Conservation (phyloP, 2,797 vertebrate species). For the Trichosurus vulpecula region DNA sequence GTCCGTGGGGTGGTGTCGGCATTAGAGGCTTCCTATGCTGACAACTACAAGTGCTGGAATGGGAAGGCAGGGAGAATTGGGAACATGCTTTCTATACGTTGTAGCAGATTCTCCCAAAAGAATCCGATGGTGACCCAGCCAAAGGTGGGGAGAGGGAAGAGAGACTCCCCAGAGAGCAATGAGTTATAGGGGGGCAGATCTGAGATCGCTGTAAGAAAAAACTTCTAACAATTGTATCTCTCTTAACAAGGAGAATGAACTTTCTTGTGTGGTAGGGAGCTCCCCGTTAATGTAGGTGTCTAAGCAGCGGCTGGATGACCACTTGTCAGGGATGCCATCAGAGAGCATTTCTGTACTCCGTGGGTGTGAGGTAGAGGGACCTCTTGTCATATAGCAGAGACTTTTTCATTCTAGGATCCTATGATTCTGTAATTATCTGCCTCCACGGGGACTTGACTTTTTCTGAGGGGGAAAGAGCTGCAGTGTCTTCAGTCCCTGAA, state of each 20-base stretch:
- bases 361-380: not conserved
- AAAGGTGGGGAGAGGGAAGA: not conserved
- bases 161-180: not conserved
- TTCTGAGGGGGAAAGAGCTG: not conserved
- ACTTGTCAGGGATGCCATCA: not conserved
- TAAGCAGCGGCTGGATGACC: not conserved
- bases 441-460: not conserved
- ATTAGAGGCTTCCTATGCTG: not conserved
- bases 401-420: not conserved
- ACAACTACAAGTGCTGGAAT: not conserved
- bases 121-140: not conserved
- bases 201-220: not conserved
- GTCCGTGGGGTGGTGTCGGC: not conserved
- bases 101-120: not conserved
- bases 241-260: not conserved
- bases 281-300: not conserved
- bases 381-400: not conserved
- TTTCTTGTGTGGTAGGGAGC: not conserved
- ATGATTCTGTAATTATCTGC: not conserved
- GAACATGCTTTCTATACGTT: not conserved
- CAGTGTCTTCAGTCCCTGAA: not conserved
- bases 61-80: not conserved
- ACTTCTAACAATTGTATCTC: not conserved
- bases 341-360: not conserved
- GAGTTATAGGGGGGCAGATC: not conserved